These are phyloP conservation scores for Elephas maximus DNA, from an alignment of 2,113 vertebrate species.

Conservation along the genomic window DNA sequence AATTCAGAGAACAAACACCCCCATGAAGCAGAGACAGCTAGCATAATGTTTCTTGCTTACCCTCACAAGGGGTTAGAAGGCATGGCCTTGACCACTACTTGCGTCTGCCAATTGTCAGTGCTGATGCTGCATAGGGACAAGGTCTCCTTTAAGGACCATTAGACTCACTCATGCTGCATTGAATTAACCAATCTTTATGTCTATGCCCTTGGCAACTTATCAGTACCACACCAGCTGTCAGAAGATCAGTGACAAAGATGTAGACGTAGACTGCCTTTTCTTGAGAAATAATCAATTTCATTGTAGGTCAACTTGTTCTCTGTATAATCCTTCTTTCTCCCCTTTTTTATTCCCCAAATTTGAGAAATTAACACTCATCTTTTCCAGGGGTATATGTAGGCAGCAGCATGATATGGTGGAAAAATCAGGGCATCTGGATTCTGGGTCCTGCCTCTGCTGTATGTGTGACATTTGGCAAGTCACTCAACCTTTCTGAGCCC, in stretches of 20 bases:
- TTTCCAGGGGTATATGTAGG: conserved; percentile 7
- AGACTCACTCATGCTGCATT: conserved; percentile 43
- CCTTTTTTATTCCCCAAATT: conserved; percentile 4
- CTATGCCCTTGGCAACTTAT: conserved; percentile 42
- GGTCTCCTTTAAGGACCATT: conserved; percentile 46
- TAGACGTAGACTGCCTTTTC: conserved; percentile 49
- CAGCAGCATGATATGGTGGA: neutral
- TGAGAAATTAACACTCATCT: conserved; percentile 12
- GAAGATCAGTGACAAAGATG: conserved; percentile 33
- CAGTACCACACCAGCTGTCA: conserved; percentile 55
- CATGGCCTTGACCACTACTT: conserved; percentile 3
- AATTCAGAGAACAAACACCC: neutral
- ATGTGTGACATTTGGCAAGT: conserved; percentile 44
- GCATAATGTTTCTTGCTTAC: conserved; percentile 19
- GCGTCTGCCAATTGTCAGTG: neutral
- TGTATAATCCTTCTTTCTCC: neutral
- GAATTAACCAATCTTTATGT: conserved; percentile 50
- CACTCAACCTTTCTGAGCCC: neutral
- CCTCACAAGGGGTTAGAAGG: neutral
- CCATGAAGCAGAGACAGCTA: neutral
- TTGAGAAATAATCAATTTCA: conserved; percentile 28
- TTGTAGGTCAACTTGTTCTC: neutral
- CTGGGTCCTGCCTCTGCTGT: neutral
- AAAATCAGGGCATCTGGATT: neutral
- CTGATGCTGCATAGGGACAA: neutral